Conservation (phyloP, 1,140 invertebrate species). For the Leptoteleia sp. region DNA sequence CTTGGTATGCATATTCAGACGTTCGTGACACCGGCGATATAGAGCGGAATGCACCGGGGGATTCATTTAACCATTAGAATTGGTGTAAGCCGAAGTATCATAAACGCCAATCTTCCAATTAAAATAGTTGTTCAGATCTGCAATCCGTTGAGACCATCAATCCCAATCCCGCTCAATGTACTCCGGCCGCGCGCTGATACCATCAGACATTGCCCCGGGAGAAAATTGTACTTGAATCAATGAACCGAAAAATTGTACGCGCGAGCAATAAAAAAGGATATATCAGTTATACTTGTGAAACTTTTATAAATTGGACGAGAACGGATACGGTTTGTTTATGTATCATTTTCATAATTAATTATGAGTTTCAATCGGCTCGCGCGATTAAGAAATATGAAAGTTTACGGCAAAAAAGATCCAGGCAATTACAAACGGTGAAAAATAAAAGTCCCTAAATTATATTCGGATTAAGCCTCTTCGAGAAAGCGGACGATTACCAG, state of each 20-base stretch:
- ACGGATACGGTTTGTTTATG: constrained; percentile 7
- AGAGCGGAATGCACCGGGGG: constrained; percentile 29
- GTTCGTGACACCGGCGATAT: constrained; percentile 14
- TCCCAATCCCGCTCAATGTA: constrained; percentile 48
- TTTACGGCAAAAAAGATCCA: too few relatives aligned
- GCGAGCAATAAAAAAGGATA: constrained; percentile 34
- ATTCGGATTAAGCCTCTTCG: too few relatives aligned
- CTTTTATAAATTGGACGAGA: constrained; percentile 12
- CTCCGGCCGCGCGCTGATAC: constrained; percentile 25
- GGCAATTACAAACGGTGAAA: too few relatives aligned
- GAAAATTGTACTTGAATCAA: constrained; percentile 56
- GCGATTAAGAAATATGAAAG: too few relatives aligned
- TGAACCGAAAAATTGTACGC: constrained; percentile 51
- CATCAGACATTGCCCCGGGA: constrained; percentile 46
- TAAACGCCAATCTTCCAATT: constrained; percentile 66
- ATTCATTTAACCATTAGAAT: constrained; percentile 50
- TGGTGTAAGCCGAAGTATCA: constrained; percentile 54
- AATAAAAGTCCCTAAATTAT: too few relatives aligned
- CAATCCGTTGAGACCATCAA: constrained; percentile 49
- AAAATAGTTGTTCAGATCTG: constrained; percentile 61
- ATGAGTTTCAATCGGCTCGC: too few relatives aligned
- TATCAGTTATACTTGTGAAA: constrained; percentile 27
- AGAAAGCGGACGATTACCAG: too few relatives aligned
- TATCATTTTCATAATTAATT: too few relatives aligned
- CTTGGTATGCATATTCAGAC: constrained; percentile 12